phyloP scores from a whole-genome alignment of 2,888 invertebrate species.

The Pachliopta kotzebuea region DNA sequence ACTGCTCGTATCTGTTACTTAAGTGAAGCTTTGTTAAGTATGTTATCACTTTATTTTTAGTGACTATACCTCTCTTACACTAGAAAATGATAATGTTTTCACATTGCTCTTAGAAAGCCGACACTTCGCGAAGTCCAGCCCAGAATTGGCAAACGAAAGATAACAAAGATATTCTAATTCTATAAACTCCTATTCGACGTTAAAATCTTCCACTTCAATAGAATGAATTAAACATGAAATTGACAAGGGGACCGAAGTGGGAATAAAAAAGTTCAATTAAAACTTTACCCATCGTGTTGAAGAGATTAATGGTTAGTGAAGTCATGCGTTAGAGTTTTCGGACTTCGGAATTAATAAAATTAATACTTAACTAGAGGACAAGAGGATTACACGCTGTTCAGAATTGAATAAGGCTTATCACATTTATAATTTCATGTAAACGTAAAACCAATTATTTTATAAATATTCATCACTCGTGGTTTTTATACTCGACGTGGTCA shows the following conservation, averaged over 20 bases:
- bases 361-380: slow-evolving; percentile 6
- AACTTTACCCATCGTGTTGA: slow-evolving; percentile 6
- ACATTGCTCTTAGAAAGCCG: too few relatives aligned
- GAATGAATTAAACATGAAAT: neutral
- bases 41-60: too few relatives aligned
- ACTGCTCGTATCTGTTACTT: too few relatives aligned
- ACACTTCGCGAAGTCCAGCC: neutral
- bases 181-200: neutral
- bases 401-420: slow-evolving; percentile 5
- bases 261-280: slow-evolving; percentile 14
- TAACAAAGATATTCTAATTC: neutral
- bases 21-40: too few relatives aligned
- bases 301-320: slow-evolving; percentile 17
- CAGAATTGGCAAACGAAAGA: neutral
- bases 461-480: too few relatives aligned
- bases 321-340: slow-evolving; percentile 22
- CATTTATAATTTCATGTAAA: neutral
- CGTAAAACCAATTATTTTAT: neutral
- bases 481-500: too few relatives aligned
- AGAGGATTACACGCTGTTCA: slow-evolving; percentile 6
- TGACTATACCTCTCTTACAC: too few relatives aligned
- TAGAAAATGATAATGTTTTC: too few relatives aligned
- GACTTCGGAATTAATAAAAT: slow-evolving; percentile 16
- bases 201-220: neutral
- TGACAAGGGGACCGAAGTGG: neutral